A percentile compares a stretch with the other conserved stretches of the same genome.
Conservation (phyloP, 2,113 vertebrate genomes). For the Pluvialis apricaria region DNA sequence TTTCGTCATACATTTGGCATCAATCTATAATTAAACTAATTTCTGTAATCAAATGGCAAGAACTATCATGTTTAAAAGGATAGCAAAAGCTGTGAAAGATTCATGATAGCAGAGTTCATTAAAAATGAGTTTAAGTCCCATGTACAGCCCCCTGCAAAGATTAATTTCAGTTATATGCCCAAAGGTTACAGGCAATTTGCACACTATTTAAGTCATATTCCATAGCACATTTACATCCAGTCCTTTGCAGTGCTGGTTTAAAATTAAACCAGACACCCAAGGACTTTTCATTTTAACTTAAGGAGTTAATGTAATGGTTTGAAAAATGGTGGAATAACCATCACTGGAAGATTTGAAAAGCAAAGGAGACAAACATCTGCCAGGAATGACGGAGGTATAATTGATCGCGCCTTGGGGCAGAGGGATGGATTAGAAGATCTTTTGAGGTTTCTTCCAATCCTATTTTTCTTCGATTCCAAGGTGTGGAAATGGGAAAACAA, state of each 20-base stretch:
- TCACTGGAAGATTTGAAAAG: not conserved
- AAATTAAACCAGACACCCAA: not conserved
- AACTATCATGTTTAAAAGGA: slow-evolving; percentile 36
- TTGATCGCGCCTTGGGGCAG: not conserved
- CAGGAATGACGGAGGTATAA: not conserved
- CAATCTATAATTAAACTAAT: slow-evolving; percentile 32
- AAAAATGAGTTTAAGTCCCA: not conserved
- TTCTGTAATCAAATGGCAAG: slow-evolving; percentile 43
- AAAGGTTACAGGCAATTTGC: slow-evolving; percentile 14
- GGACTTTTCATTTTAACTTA: not conserved
- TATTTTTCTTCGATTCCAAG: not conserved
- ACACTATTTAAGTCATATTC: not conserved
- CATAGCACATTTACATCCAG: not conserved
- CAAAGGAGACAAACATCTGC: not conserved
- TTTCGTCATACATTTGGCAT: not conserved
- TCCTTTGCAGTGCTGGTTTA: not conserved
- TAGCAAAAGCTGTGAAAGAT: slow-evolving; percentile 24
- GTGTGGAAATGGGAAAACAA: not conserved
- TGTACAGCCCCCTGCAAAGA: not conserved
- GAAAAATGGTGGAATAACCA: not conserved
- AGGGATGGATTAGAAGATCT: not conserved
- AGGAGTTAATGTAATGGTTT: not conserved
- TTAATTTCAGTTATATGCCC: not conserved
- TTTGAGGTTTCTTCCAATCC: not conserved
- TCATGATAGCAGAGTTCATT: slow-evolving; percentile 11